Percentiles rank a stretch among this genome's conserved stretches.
Evolutionary conservation across 2,113 vertebrate genomes (phyloP).

Genomic region (Chloroceryle aenea): DNA sequence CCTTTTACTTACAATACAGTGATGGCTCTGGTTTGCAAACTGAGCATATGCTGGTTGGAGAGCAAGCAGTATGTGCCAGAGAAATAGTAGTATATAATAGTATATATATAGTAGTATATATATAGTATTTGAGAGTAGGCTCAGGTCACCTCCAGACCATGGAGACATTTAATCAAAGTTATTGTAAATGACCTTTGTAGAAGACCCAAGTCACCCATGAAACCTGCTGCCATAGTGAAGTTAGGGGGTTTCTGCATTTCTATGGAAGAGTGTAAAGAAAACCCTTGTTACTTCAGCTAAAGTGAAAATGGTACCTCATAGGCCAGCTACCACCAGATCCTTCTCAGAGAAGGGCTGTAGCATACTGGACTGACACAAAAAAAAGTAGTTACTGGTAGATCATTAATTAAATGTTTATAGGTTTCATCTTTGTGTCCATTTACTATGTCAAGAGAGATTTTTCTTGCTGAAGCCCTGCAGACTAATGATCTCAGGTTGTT

Average conservation of each 20-base stretch:
- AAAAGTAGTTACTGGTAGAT: background rate
- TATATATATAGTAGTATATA: background rate
- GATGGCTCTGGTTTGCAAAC: background rate
- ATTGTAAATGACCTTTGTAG: rapidly evolving
- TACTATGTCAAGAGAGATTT: background rate
- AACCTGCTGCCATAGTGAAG: background rate
- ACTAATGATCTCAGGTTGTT: background rate
- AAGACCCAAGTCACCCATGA: background rate
- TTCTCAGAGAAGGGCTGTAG: background rate
- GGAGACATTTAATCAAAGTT: background rate
- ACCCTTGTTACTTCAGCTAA: background rate
- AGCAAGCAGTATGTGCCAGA: background rate
- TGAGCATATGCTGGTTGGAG: background rate
- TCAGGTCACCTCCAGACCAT: background rate
- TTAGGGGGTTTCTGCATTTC: background rate
- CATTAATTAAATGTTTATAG: background rate
- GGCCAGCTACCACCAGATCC: background rate
- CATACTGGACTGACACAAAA: background rate
- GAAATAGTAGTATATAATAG: background rate
- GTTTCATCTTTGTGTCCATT: background rate
- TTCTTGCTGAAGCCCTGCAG: background rate
- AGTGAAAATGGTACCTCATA: background rate
- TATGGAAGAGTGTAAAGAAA: background rate
- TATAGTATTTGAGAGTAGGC: background rate
- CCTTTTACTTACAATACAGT: background rate